Conservation (phyloP, 2,113 vertebrate genomes). For the Halcyon malimbica region DNA sequence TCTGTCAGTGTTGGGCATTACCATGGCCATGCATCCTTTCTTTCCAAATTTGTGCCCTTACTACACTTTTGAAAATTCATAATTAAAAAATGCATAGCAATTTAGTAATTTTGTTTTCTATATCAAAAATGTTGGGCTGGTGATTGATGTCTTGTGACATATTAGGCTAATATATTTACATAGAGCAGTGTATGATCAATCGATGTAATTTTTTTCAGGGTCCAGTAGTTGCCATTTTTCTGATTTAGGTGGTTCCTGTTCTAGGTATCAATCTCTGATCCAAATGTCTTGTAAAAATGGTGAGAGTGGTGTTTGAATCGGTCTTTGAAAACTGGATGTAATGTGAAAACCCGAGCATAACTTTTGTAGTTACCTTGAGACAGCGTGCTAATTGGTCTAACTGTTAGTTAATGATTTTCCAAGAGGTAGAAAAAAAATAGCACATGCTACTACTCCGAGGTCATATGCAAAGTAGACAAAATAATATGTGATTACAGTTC, state of each 20-base stretch:
- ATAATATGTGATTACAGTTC: neutral
- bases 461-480: neutral
- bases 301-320: neutral
- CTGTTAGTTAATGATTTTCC: neutral
- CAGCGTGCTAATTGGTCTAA: neutral
- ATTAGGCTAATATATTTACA: neutral
- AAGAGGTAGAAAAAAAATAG: neutral
- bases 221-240: neutral
- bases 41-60: neutral
- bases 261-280: neutral
- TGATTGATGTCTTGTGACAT: neutral
- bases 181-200: accelerated
- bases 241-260: neutral
- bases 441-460: neutral
- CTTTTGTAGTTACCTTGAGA: neutral
- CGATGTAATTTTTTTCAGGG: neutral
- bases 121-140: neutral
- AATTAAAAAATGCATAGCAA: neutral
- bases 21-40: neutral
- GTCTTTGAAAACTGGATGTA: neutral
- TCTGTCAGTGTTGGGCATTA: neutral
- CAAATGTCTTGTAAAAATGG: neutral
- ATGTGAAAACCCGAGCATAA: neutral
- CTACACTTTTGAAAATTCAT: neutral
- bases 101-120: neutral